Evolutionary conservation across 1,140 invertebrate genomes (phyloP).

Genomic region (Coelopa frigida): DNA sequence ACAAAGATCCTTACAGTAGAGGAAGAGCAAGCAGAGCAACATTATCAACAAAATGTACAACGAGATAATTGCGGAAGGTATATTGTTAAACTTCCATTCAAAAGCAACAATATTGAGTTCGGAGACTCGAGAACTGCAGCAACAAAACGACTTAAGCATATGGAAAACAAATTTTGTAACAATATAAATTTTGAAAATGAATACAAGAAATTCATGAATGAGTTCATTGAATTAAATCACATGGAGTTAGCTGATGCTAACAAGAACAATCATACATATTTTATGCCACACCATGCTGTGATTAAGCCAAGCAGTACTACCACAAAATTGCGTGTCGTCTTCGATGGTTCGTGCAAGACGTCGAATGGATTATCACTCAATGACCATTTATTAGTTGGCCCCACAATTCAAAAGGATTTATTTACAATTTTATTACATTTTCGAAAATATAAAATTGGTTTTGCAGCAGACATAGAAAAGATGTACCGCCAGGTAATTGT

Average conservation of each 20-base stretch:
- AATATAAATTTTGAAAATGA: background rate
- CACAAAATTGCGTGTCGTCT: slow-evolving; percentile 24
- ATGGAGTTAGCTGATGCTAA: background rate
- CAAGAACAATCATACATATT: background rate
- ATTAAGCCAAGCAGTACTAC: background rate
- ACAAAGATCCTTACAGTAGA: background rate
- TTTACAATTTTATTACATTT: slow-evolving; percentile 32
- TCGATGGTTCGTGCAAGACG: slow-evolving; percentile 38
- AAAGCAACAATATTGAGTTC: background rate
- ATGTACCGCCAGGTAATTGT: slow-evolving; percentile 35
- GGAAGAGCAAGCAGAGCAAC: slow-evolving; percentile 5
- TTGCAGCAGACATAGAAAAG: slow-evolving; percentile 31
- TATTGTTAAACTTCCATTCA: slow-evolving; percentile 2
- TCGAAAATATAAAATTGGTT: slow-evolving; percentile 26
- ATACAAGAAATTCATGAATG: slow-evolving; percentile 8
- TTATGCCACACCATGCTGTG: slow-evolving; percentile 7
- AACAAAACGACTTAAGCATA: background rate
- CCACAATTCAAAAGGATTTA: slow-evolving; percentile 32
- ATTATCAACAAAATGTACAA: background rate
- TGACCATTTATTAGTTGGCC: slow-evolving; percentile 29
- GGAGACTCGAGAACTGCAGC: slow-evolving; percentile 4
- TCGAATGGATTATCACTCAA: slow-evolving; percentile 33
- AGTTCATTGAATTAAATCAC: background rate
- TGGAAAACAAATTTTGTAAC: slow-evolving; percentile 7
- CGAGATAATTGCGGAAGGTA: slow-evolving; percentile 1